Percentiles rank a stretch among this genome's conserved stretches.
Evolutionary conservation across 2,113 vertebrate genomes (phyloP).

Genomic region (Planiliza haematocheilus): DNA sequence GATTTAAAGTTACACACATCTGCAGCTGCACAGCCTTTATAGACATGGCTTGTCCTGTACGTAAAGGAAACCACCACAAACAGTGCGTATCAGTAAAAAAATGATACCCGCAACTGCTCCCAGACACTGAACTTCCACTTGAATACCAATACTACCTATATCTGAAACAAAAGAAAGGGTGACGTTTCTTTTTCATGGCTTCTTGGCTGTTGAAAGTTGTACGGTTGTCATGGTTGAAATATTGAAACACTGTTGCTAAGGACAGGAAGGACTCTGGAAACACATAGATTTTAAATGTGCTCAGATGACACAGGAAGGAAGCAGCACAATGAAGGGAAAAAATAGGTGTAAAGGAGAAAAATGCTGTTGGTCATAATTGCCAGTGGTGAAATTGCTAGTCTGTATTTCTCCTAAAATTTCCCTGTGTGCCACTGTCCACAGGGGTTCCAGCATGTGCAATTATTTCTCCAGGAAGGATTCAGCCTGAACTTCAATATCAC

Average conservation of each 20-base stretch:
- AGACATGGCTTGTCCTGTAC: background rate
- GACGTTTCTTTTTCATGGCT: slow-evolving; percentile 2
- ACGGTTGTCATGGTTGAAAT: slow-evolving; percentile 30
- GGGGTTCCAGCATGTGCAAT: slow-evolving; percentile 67
- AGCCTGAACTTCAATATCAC: slow-evolving; percentile 61
- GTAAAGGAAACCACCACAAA: background rate
- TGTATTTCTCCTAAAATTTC: slow-evolving; percentile 61
- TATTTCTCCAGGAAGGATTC: slow-evolving; percentile 70
- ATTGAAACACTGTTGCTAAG: slow-evolving; percentile 9
- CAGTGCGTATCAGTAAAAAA: slow-evolving; percentile 1
- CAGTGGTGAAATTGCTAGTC: slow-evolving; percentile 56
- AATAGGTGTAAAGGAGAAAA: slow-evolving; percentile 41
- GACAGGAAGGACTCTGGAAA: slow-evolving; percentile 16
- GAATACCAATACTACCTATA: background rate
- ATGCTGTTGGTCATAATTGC: slow-evolving; percentile 63
- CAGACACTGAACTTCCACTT: background rate
- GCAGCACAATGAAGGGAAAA: slow-evolving; percentile 32
- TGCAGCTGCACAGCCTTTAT: background rate
- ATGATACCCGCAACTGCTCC: background rate
- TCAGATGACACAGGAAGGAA: slow-evolving; percentile 42
- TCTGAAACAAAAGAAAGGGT: background rate
- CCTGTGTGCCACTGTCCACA: slow-evolving; percentile 39
- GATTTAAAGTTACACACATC: background rate
- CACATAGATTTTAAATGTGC: slow-evolving; percentile 28
- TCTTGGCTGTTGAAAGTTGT: slow-evolving; percentile 23